Conservation (phyloP, 1,140 invertebrate species). For the Leptopilina boulardi region DNA sequence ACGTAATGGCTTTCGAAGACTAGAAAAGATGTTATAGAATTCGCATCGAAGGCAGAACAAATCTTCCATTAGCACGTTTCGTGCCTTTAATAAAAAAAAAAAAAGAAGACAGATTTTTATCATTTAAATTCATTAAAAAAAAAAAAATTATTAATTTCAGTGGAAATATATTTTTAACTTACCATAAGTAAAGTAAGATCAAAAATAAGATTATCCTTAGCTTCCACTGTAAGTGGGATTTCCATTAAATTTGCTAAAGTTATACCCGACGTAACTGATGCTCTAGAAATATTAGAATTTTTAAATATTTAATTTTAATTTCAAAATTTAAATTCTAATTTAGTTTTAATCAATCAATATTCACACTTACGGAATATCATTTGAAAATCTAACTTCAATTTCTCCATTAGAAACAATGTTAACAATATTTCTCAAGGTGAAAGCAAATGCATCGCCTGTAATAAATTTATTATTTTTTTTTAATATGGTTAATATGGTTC, state of each 20-base stretch:
- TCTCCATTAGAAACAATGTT: slow-evolving; percentile 43
- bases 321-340: neutral
- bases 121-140: neutral
- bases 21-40: slow-evolving; percentile 48
- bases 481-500: too few species aligned
- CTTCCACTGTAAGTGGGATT: slow-evolving; percentile 31
- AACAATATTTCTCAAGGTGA: slow-evolving; percentile 38
- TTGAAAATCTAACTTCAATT: slow-evolving; percentile 45
- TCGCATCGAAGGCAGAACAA: slow-evolving; percentile 56
- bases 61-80: slow-evolving; percentile 54
- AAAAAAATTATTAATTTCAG: neutral
- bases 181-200: slow-evolving; percentile 58
- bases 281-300: slow-evolving; percentile 8
- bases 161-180: slow-evolving; percentile 42
- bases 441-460: neutral
- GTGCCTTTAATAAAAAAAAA: slow-evolving; percentile 48
- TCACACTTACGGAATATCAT: slow-evolving; percentile 32
- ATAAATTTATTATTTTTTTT: too few species aligned
- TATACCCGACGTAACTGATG: slow-evolving; percentile 8
- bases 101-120: slow-evolving; percentile 30
- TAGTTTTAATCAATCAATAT: neutral
- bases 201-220: slow-evolving; percentile 54
- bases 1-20: slow-evolving; percentile 58
- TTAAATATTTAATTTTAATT: neutral
- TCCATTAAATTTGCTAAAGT: slow-evolving; percentile 51